These are phyloP conservation scores for Heteronetta atricapilla DNA, from an alignment of 2,113 vertebrate genomes.

Conservation along the genomic window DNA sequence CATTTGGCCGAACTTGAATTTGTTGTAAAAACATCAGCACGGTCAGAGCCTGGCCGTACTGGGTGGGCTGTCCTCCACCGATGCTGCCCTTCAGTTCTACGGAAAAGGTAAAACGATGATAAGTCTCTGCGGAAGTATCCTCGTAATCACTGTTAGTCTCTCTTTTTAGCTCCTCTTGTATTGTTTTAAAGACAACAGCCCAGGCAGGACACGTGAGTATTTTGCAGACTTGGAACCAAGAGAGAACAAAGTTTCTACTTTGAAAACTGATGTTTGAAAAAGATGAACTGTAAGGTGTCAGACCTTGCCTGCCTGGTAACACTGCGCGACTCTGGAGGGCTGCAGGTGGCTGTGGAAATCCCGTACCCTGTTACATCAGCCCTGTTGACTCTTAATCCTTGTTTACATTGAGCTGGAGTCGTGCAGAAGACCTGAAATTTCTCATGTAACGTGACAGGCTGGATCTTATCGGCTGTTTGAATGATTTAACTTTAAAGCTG, in stretches of 20 bases:
- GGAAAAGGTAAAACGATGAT: background rate
- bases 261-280: background rate
- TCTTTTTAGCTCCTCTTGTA: background rate
- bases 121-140: background rate
- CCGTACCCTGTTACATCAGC: background rate
- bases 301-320: background rate
- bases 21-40: background rate
- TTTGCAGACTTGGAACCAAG: too few species aligned
- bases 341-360: background rate
- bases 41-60: background rate
- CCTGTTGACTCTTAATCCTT: background rate
- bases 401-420: background rate
- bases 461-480: background rate
- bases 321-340: background rate
- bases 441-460: background rate
- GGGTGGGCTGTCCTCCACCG: background rate
- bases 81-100: background rate
- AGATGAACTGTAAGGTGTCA: background rate
- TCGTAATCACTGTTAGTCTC: background rate
- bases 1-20: background rate
- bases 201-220: background rate
- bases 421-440: background rate
- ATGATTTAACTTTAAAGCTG: background rate
- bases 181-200: background rate
- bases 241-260: too few species aligned